Conservation (phyloP, 2,797 vertebrate species). For the Sciurus carolinensis region DNA sequence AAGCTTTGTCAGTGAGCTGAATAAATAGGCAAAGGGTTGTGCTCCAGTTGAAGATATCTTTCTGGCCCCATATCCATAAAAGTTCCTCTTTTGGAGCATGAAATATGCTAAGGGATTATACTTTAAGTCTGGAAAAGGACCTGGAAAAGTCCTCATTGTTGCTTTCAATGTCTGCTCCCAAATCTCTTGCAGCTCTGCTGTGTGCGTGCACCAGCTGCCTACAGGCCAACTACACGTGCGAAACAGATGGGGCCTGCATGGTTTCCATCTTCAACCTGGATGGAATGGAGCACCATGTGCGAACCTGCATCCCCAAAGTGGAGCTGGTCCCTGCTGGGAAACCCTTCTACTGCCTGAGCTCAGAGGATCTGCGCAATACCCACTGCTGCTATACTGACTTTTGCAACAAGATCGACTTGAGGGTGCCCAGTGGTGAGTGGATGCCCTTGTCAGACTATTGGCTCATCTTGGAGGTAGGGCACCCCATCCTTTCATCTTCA, state of each 20-base stretch:
- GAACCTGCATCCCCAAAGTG: conserved; percentile 94
- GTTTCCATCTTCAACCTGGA: conserved; percentile 95
- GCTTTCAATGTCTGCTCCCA: neutral
- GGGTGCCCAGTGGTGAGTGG: conserved; percentile 95
- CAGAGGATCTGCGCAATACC: conserved; percentile 95
- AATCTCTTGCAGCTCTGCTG: conserved; percentile 91
- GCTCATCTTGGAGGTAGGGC: conserved; percentile 58
- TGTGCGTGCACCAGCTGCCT: conserved; percentile 97
- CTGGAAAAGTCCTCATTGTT: neutral
- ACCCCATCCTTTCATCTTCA: neutral
- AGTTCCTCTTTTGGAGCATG: neutral
- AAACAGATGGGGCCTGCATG: conserved; percentile 98
- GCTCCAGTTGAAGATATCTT: neutral
- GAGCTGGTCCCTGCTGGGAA: conserved; percentile 95
- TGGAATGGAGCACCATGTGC: conserved; percentile 93
- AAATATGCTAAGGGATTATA: neutral
- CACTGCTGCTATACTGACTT: conserved; percentile 98
- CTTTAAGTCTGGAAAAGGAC: conserved; percentile 42
- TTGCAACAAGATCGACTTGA: conserved; percentile 97
- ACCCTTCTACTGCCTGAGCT: conserved; percentile 97
- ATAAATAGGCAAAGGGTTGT: neutral
- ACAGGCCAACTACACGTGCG: conserved; percentile 95
- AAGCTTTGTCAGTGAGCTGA: conserved; percentile 13
- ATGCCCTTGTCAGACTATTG: conserved; percentile 36
- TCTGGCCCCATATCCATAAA: neutral